Evolutionary conservation across 2,113 vertebrate genomes (phyloP).

Genomic region (Hippocampus guttulatus): DNA sequence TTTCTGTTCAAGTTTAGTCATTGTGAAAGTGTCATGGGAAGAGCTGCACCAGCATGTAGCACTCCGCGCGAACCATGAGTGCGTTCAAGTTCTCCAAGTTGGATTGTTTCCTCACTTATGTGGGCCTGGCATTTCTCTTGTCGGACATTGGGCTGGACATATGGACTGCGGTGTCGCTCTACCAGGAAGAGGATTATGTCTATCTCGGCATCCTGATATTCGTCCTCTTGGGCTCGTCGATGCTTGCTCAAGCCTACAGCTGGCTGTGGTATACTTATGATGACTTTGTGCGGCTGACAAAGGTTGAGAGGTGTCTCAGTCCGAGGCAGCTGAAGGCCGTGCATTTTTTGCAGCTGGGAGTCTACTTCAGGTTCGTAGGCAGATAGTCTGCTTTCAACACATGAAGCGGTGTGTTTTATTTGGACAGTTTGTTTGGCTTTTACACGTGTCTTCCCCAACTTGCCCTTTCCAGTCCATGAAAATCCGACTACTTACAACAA

Average conservation of each 20-base stretch:
- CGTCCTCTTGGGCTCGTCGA: conserved; percentile 53
- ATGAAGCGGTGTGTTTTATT: background rate
- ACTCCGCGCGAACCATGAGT: background rate
- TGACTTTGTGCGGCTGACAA: accelerated
- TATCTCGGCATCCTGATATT: conserved; percentile 47
- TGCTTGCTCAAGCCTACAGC: conserved; percentile 60
- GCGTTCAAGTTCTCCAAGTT: background rate
- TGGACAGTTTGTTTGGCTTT: background rate
- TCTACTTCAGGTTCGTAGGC: conserved; percentile 52
- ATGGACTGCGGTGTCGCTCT: conserved; percentile 30
- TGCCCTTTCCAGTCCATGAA: too few species aligned
- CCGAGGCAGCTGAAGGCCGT: background rate
- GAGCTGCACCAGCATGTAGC: background rate
- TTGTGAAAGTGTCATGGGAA: accelerated
- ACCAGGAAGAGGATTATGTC: conserved; percentile 30
- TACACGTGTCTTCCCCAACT: too few species aligned
- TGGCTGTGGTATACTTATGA: conserved; percentile 62
- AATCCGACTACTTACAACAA: background rate
- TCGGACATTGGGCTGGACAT: conserved; percentile 53
- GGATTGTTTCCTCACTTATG: conserved; percentile 31
- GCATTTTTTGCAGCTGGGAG: conserved; percentile 58
- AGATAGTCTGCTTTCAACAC: background rate
- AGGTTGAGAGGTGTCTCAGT: conserved; percentile 17
- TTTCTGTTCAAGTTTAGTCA: background rate
- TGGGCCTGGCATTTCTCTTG: conserved; percentile 35